These are phyloP conservation scores for Ganaspis brasiliensis DNA, from an alignment of 2,888 invertebrate genomes.

Conservation along the genomic window DNA sequence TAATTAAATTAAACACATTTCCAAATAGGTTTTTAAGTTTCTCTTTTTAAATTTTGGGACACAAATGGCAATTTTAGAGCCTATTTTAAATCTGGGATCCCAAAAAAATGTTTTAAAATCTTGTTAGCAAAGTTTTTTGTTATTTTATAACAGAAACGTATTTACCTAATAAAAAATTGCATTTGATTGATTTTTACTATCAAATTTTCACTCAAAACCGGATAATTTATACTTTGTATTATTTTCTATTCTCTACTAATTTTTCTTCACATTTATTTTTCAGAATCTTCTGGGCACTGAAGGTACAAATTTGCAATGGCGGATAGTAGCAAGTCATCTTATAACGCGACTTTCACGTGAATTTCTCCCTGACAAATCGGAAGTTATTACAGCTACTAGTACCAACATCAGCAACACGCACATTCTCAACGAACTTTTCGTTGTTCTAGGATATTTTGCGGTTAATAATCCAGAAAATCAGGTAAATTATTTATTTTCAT, in stretches of 20 bases:
- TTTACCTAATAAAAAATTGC: no score
- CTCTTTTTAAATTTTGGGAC: no score
- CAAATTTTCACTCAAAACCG: no score
- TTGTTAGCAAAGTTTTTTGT: no score
- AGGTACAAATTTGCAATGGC: conserved; percentile 92
- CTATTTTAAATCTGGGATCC: no score
- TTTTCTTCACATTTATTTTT: conserved; percentile 57
- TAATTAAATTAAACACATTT: no score
- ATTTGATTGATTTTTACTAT: no score
- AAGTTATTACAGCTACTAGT: conserved; percentile 75
- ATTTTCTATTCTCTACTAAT: not conserved
- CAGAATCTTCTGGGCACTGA: conserved; percentile 91
- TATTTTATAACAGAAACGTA: no score
- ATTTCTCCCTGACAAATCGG: conserved; percentile 72
- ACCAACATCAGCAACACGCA: conserved; percentile 83
- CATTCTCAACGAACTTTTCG: conserved; percentile 90
- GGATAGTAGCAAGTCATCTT: conserved; percentile 91
- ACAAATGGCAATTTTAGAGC: no score
- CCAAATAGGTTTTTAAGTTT: no score
- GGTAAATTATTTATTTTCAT: conserved; percentile 80
- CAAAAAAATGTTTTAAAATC: no score
- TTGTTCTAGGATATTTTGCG: conserved; percentile 91
- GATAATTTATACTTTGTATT: no score
- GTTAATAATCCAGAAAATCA: conserved; percentile 90
- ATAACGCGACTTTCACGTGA: conserved; percentile 86